Percentiles rank a stretch among this genome's conserved stretches.
Conservation (phyloP, 2,113 vertebrate genomes). For the Phalacrocorax pelagicus region DNA sequence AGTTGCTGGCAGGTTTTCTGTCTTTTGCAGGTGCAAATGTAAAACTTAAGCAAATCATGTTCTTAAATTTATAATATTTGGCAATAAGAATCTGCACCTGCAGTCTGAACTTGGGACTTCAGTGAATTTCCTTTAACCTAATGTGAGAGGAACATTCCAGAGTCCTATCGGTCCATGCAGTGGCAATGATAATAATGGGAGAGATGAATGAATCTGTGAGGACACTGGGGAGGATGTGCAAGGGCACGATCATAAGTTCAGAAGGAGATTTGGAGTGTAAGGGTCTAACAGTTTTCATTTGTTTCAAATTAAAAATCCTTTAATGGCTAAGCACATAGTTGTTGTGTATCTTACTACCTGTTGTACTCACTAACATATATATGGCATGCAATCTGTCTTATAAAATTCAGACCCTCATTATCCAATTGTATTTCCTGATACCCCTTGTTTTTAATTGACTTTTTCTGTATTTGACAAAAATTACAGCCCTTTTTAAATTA, state of each 20-base stretch:
- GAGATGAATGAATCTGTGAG: background rate
- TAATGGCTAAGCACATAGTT: background rate
- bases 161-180: background rate
- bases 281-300: background rate
- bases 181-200: background rate
- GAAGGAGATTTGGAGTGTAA: background rate
- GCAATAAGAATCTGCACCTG: background rate
- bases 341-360: background rate
- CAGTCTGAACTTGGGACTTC: background rate
- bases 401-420: fast-evolving
- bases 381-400: background rate
- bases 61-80: background rate
- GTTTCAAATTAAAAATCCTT: background rate
- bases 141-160: background rate
- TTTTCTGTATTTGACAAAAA: background rate
- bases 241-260: background rate
- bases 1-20: background rate
- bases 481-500: background rate
- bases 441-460: background rate
- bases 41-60: background rate
- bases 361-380: background rate
- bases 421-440: background rate
- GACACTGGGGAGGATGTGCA: background rate
- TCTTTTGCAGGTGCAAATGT: background rate
- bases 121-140: background rate